phyloP scores from a whole-genome alignment of 2,888 invertebrate genomes.

The Cantharis flavilabris region DNA sequence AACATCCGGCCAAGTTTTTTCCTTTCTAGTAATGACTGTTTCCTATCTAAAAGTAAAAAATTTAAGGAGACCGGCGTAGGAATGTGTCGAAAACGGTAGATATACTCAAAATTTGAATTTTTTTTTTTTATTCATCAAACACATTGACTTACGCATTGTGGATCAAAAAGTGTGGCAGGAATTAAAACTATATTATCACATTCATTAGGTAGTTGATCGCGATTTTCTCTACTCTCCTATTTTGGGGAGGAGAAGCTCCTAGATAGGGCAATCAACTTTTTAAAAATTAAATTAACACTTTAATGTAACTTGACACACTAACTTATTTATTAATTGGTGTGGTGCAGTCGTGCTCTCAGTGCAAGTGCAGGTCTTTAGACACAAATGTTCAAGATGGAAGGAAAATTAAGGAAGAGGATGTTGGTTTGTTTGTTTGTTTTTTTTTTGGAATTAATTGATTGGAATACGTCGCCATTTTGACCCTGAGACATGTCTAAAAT shows the following conservation, averaged over 20 bases:
- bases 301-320: slow-evolving; percentile 22
- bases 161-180: slow-evolving; percentile 42
- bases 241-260: background rate
- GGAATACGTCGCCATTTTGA: slow-evolving; percentile 44
- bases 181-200: slow-evolving; percentile 46
- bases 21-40: background rate
- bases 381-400: slow-evolving; percentile 19
- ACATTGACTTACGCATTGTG: slow-evolving; percentile 15
- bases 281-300: slow-evolving; percentile 9
- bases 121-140: slow-evolving; percentile 1
- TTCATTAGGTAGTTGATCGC: slow-evolving; percentile 37
- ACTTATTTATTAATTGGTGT: slow-evolving; percentile 26
- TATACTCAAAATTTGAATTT: slow-evolving; percentile 2
- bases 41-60: background rate
- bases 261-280: background rate
- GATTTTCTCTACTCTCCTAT: background rate
- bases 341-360: slow-evolving; percentile 40
- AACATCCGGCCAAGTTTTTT: background rate
- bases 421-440: slow-evolving; percentile 13
- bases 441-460: slow-evolving; percentile 23
- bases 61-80: slow-evolving; percentile 16
- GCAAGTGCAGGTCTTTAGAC: slow-evolving; percentile 34
- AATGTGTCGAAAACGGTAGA: background rate
- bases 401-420: slow-evolving; percentile 24
- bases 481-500: slow-evolving; percentile 47